Base-by-base conservation (phyloP, 2,888 invertebrate genomes). In the Cremastinae sp. region DNA sequence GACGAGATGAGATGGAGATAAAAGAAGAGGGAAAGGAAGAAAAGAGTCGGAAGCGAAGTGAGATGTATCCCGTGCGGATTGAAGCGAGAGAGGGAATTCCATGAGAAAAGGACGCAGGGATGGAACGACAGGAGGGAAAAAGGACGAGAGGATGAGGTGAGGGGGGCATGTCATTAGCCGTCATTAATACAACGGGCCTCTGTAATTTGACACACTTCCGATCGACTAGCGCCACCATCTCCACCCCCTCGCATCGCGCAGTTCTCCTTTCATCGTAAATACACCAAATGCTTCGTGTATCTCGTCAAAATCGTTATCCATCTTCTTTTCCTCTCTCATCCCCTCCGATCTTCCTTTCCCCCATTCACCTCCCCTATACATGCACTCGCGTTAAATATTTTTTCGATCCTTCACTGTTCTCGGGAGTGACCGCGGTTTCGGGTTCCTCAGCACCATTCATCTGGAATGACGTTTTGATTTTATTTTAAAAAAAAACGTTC, bases 151-250 rank as follows among this genome's bases (percentile, higher is more conserved):
- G 71, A 59, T 45, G 55, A 73, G 75, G 72, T 73, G 65, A 78
- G 78, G 81, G 85, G 86, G 84, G 85, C 85, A 85, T 87, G 86
- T 89, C 87, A 88, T 89, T 89, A 89, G 85, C 84, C 84, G 85
- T 87, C 89, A 87, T 89, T 88, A 88, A 88, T 88, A 87, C 82
- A 81, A 81, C 84, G 82, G 84, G 82, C 85, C 87, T 89, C 89
- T 89, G 88, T 89, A 89, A 89, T 89, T 89, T 89, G 87, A 88
- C 89, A 87, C 85, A 89, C 86, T 88, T 89, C 89, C 89, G 89
- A 89, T 88, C 82, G 81, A 81, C 82, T 85, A 87, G 86, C 87
- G 86, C 88, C 87, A 87, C 87, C 84, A 84, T 82, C 82, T 75
- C 75, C 75, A 83, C 78, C 82, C 83, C 55, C 53, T 69, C 53